Percentiles rank a stretch among this genome's conserved stretches.
phyloP scores from a whole-genome alignment of 2,113 vertebrate genomes.

The Ictalurus furcatus region DNA sequence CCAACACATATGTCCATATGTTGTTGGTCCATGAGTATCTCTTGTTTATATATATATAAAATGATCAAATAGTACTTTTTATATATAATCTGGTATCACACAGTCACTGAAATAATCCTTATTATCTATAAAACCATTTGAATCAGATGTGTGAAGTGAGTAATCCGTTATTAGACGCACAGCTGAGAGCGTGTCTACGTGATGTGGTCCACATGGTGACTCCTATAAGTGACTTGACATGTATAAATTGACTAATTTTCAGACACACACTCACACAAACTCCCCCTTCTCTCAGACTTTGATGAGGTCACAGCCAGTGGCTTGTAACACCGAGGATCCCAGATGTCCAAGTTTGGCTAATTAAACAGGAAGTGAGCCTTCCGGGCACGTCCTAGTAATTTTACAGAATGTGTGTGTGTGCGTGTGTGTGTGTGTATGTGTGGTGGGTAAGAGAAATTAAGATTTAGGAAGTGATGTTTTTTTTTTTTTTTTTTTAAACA shows the following conservation, averaged over 20 bases:
- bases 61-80: not conserved
- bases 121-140: not conserved
- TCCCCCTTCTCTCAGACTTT: conserved; percentile 20
- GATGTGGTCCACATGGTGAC: conserved; percentile 18
- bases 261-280: conserved; percentile 40
- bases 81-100: too few species aligned
- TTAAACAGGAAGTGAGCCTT: conserved; percentile 53
- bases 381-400: conserved; percentile 45
- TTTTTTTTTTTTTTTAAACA: not conserved
- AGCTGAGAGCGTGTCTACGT: conserved; percentile 26
- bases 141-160: conserved; percentile 27
- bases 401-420: conserved; percentile 28
- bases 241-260: conserved; percentile 40
- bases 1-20: too few species aligned
- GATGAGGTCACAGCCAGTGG: conserved; percentile 49
- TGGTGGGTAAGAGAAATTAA: conserved; percentile 1
- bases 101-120: not conserved
- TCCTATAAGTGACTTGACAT: conserved; percentile 32
- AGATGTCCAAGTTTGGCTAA: conserved; percentile 49
- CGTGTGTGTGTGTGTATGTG: not conserved
- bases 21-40: too few species aligned
- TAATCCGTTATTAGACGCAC: conserved; percentile 18
- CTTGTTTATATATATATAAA: too few species aligned
- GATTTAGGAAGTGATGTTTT: conserved; percentile 10
- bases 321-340: conserved; percentile 34